Percentiles rank a stretch among this genome's conserved stretches.
phyloP scores from a whole-genome alignment of 2,113 vertebrate genomes.

The Sphyrna mokarran region DNA sequence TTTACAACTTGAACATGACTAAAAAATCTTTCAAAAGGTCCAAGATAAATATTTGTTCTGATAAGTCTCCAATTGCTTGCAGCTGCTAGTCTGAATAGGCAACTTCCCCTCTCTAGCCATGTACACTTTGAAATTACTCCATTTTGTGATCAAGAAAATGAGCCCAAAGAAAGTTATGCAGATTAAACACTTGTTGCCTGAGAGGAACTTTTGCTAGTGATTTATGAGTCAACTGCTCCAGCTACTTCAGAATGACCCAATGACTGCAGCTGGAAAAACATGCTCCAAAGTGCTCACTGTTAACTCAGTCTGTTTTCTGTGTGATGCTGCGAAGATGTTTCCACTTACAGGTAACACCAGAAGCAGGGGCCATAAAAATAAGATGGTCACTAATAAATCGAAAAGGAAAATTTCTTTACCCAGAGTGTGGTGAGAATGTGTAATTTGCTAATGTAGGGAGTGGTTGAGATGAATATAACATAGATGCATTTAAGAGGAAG shows the following conservation, averaged over 20 bases:
- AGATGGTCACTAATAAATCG: neutral
- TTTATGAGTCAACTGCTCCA: neutral
- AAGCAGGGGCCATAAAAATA: neutral
- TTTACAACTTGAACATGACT: neutral
- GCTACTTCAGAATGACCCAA: neutral
- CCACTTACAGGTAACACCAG: neutral
- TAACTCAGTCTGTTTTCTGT: neutral
- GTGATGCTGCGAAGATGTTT: neutral
- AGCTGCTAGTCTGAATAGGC: conserved; percentile 6
- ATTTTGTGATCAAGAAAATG: neutral
- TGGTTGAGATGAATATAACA: no score
- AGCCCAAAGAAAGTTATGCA: neutral
- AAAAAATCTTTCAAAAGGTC: neutral
- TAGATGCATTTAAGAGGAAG: no score
- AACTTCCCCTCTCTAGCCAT: neutral
- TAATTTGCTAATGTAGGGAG: neutral
- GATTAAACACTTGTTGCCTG: neutral
- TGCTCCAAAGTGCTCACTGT: neutral
- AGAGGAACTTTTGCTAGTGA: neutral
- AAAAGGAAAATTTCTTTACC: neutral
- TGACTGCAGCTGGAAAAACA: conserved; percentile 15
- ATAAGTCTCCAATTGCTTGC: neutral
- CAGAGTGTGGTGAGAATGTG: neutral
- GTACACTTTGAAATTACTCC: neutral
- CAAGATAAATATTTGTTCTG: conserved; percentile 27